Base-by-base conservation (phyloP, 2,888 invertebrate species). In the Tupiocoris notatus region DNA sequence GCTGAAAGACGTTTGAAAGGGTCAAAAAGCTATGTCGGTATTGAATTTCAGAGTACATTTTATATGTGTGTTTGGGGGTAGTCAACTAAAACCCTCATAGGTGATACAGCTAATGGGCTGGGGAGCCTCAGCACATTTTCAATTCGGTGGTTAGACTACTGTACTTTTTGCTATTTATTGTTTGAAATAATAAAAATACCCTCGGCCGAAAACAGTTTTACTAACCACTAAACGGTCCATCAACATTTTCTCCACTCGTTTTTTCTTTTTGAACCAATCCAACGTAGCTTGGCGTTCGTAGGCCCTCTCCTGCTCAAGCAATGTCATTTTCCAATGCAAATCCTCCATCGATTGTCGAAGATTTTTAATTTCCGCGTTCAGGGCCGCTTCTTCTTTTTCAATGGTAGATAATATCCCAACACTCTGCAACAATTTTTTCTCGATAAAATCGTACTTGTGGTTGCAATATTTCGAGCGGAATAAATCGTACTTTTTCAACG, bases 221-320 rank as follows among this genome's bases (percentile, higher is more conserved):
- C n/a, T n/a, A n/a, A 73, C 73, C 73, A 18, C 16, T 18, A 73
- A 20, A 3, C 25, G 62, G n/a, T 39, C n/a, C 62, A 61, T 63
- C 39, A 25, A 20, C 12, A 62, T n/a, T n/a, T 54, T 39, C 21
- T 73, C 73, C 21, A 62, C 62, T 16, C 62, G 39, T n/a, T 39
- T 73, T n/a, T 39, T 73, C 17, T 62, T 54, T 21, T 23, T 22
- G 63, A 61, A 73, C 73, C 73, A 73, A 17, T 73, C 73, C 54
- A 73, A 62, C 21, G 22, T 73, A 16, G 73, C 61, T 39, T 73
- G 62, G 23, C 73, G 22, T 7, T 61, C 73, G 16, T 73, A 73
- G 0, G 73, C 73, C 18, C 23, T 24, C 16, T 73, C 62, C 9
- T 54, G 73, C 56, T 73, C 73, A 17, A 62, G 16, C 18, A 73